Conservation (phyloP, 2,888 invertebrate species). For the Spilosoma lubricipeda region DNA sequence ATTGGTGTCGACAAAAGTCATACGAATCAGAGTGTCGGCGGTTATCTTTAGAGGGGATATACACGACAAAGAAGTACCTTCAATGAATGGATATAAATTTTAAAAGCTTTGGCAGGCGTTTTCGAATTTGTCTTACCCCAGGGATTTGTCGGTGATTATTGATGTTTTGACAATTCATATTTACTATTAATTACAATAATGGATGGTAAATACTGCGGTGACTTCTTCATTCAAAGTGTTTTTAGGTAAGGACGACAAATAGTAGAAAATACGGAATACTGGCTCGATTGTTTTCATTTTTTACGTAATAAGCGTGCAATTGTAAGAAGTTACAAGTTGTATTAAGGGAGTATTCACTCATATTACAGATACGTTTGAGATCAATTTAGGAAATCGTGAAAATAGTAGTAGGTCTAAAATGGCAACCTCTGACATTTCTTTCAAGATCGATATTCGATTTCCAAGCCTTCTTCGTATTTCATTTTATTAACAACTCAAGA, state of each 20-base stretch:
- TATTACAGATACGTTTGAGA: not conserved
- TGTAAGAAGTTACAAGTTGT: not conserved
- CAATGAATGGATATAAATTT: conserved; percentile 83
- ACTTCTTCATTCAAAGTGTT: conserved; percentile 4
- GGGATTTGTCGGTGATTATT: conserved; percentile 76
- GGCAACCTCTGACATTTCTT: not conserved
- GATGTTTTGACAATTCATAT: conserved; percentile 81
- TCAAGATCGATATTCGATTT: not conserved
- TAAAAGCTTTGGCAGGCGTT: conserved; percentile 82
- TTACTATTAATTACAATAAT: conserved; percentile 68
- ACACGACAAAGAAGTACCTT: conserved; percentile 74
- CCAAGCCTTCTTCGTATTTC: not conserved
- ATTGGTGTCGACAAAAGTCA: conserved; percentile 58
- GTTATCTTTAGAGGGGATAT: conserved; percentile 67
- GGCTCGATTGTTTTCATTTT: not conserved
- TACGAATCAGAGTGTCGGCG: conserved; percentile 61
- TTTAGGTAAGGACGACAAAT: not conserved
- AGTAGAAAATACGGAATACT: not conserved
- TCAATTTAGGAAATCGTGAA: not conserved
- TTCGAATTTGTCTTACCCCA: conserved; percentile 70
- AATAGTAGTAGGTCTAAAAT: not conserved
- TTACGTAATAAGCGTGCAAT: not conserved
- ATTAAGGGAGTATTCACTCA: not conserved
- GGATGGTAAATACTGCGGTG: conserved; percentile 52
- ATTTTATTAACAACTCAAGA: conserved; percentile 8